Evolutionary conservation across 2,113 vertebrate genomes (phyloP), one percentile per base, ranked within the genome.

Genomic region (Dendropsophus ebraccatus): DNA sequence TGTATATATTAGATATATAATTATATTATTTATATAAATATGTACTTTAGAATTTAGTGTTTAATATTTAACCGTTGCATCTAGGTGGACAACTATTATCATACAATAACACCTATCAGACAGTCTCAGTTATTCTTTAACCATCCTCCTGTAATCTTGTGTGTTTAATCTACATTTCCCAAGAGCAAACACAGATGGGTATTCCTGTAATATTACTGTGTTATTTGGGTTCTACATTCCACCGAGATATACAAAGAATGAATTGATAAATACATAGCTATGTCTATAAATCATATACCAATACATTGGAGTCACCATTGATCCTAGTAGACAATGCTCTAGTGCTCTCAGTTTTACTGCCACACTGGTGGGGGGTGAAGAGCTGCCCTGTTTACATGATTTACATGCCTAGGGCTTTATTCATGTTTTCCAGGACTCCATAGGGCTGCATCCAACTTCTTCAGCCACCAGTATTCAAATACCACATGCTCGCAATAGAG

Each of bases 111-210:
- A 41, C 10, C 30, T 69, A 69, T 35, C 65, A 19, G 7, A 37
- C 32, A 19, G 30, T 19, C 32, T 52, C 47, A 41, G 82, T 84
- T 84, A 75, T 37, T 23, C 23, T 84, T 84, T 84, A 84, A 84
- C 70, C 41, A 47, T 41, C n/a, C 49, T 41, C 72, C 25, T 77
- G 28, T 77, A 76, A 84, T 84, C 83, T 76, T 65, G 41, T 84
- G 83, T 84, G 37, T 84, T 83, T 76, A 65, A 84, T 77, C 83
- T 84, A 74, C 25, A 50, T 60, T 84, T 76, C 28, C 52, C 25
- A 60, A 62, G 37, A 54, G n/a, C 83, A 62, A 74, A 62, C 81
- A 54, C 32, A 23, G 28, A 56, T 47, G 23, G 62, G 45, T 49
- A 70, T 56, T 77, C 49, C 75, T 77, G 49, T 23, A 14, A 35